Conservation (phyloP, 1,140 invertebrate genomes). For the Heliothis virescens region DNA sequence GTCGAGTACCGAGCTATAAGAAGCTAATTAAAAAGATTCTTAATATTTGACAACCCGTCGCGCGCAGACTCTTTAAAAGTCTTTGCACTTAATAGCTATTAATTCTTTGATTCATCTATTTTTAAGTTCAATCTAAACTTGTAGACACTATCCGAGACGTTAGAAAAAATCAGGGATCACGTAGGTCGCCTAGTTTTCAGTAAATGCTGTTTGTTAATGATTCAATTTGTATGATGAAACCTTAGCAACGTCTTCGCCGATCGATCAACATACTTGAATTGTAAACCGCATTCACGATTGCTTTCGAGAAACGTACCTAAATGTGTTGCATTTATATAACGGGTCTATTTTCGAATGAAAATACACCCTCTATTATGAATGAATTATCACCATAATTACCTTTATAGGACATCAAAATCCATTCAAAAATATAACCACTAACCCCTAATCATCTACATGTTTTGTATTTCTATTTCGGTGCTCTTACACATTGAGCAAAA, state of each 20-base stretch:
- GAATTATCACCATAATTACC: neutral
- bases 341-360: too few relatives aligned
- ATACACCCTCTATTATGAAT: neutral
- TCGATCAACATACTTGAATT: conserved; percentile 1
- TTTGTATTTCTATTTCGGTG: neutral
- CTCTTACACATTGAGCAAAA: neutral
- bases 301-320: conserved; percentile 1
- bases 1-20: too few relatives aligned
- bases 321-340: neutral
- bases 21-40: too few relatives aligned
- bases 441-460: neutral
- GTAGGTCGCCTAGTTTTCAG: too few relatives aligned
- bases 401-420: neutral
- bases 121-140: too few relatives aligned
- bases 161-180: too few relatives aligned
- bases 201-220: neutral
- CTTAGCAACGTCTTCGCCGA: neutral
- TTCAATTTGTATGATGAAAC: conserved; percentile 2
- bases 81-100: too few relatives aligned
- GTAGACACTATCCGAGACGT: too few relatives aligned
- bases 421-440: neutral
- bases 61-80: too few relatives aligned
- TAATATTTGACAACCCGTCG: too few relatives aligned
- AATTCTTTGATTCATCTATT: neutral
- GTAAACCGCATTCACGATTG: neutral